These are phyloP conservation scores for Peromyscus leucopus DNA, from an alignment of 2,113 vertebrate genomes.

Conservation along the genomic window DNA sequence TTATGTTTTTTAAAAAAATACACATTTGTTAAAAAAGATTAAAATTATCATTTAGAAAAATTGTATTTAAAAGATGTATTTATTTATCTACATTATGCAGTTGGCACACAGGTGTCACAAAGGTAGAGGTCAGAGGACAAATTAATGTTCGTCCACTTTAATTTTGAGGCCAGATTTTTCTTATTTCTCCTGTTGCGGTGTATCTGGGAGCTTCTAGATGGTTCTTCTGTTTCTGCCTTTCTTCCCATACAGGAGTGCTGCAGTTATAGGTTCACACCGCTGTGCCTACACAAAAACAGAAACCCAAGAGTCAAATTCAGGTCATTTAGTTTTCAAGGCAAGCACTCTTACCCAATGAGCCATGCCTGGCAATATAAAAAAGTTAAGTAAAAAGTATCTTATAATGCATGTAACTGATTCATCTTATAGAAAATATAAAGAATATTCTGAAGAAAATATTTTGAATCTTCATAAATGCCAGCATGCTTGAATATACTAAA, in stretches of 20 bases:
- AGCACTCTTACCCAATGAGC: neutral
- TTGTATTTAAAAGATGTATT: neutral
- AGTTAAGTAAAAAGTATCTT: neutral
- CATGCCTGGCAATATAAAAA: neutral
- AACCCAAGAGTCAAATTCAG: neutral
- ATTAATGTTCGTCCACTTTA: neutral
- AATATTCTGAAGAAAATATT: neutral
- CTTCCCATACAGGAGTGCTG: neutral
- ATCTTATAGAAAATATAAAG: neutral
- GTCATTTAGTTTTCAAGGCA: neutral
- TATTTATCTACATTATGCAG: neutral
- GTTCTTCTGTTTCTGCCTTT: neutral
- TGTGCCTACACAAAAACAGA: neutral
- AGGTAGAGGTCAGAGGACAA: no score
- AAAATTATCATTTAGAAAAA: no score
- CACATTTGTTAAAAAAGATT: neutral
- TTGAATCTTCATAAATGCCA: neutral
- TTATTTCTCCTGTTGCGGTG: no score
- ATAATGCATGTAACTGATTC: neutral
- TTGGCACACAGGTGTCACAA: no score
- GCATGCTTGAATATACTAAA: neutral
- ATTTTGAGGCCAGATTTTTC: neutral
- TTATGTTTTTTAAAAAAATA: neutral
- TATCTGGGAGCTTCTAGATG: no score
- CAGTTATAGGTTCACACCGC: rapidly evolving